Evolutionary conservation across 2,113 vertebrate species (phyloP), one percentile per base, ranked within the genome.

Genomic region (Chunga burmeisteri): DNA sequence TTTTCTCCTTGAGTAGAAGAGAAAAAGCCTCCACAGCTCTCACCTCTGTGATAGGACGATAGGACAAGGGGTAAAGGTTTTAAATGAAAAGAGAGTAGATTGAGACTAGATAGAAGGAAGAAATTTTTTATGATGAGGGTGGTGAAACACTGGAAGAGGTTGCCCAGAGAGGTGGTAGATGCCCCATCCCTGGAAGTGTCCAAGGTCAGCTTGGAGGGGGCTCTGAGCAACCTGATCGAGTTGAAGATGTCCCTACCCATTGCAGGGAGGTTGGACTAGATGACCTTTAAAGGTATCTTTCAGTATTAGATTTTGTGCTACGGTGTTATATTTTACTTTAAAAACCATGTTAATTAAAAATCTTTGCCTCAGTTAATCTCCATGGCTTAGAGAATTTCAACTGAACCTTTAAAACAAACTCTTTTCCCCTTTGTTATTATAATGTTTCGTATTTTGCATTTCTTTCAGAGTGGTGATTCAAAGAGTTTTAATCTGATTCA

Each of bases 11-110:
- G 17, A 74, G 19, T 0, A 50, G n/a, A 70, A 78, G 10, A 4
- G n/a, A 82, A 59, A 81, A 73, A 53, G 11, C 26, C 22, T 67
- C 38, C 12, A 32, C 10, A 74, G 47, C 34, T 12, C 36, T 46
- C 70, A 58, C 5, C 7, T 58, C 20, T 1, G 1, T 9, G 15
- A 18, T 1, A 49, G 52, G 27, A 71, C 20, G 15, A 18, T 1
- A 49, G 52, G 27, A 71, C 20, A 50, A 55, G 40, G 44, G 8
- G 7, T 11, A 55, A 29, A 46, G 10, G 18, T 21, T 84, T 88
- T 36, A 58, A 73, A 50, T 10, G 27, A 20, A 40, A 62, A 47
- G 9, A 70, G 9, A 14, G 7, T 6, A 67, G 32, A 68, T 67
- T 73, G 38, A 61, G 68, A n/a, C 23, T 12, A 49, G 4, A 12